phyloP scores from a whole-genome alignment of 1,140 invertebrate genomes.

The Drosophila mayri region DNA sequence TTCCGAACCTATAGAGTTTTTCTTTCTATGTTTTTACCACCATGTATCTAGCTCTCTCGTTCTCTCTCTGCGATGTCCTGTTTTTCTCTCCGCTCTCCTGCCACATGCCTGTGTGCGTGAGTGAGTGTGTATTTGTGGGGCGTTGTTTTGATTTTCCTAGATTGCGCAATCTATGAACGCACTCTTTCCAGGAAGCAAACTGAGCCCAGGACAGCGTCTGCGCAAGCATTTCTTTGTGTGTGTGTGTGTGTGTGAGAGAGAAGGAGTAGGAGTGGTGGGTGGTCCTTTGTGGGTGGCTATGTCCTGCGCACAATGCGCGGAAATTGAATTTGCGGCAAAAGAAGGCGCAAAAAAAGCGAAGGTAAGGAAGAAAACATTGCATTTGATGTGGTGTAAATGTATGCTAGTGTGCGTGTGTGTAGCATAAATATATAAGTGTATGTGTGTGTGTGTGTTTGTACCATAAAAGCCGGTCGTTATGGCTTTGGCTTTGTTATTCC shows the following conservation, averaged over 20 bases:
- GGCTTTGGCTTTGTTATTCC: slow-evolving; percentile 69
- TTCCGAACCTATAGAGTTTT: background rate
- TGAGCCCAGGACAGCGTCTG: slow-evolving; percentile 12
- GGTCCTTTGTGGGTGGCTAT: slow-evolving; percentile 21
- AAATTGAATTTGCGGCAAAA: slow-evolving; percentile 79
- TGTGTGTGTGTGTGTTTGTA: slow-evolving; percentile 6
- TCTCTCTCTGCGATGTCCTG: slow-evolving; percentile 1
- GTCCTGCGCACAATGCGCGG: slow-evolving; percentile 79
- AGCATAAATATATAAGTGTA: background rate
- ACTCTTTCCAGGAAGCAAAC: slow-evolving; percentile 46
- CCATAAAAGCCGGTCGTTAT: slow-evolving; percentile 62
- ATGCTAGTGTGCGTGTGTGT: slow-evolving; percentile 14
- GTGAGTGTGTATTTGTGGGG: slow-evolving; percentile 63
- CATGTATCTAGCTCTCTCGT: background rate
- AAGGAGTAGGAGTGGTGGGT: background rate
- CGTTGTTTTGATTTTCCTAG: slow-evolving; percentile 81
- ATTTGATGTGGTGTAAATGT: slow-evolving; percentile 61
- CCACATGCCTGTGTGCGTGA: background rate
- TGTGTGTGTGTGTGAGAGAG: background rate
- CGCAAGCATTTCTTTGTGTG: slow-evolving; percentile 14
- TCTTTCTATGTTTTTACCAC: background rate
- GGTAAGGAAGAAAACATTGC: slow-evolving; percentile 55
- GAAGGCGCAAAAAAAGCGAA: slow-evolving; percentile 42
- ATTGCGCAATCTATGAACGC: slow-evolving; percentile 72
- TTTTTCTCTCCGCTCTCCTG: slow-evolving; percentile 3